Evolutionary conservation across 2,888 invertebrate species (phyloP).

Genomic region (Drosophila crucigera): DNA sequence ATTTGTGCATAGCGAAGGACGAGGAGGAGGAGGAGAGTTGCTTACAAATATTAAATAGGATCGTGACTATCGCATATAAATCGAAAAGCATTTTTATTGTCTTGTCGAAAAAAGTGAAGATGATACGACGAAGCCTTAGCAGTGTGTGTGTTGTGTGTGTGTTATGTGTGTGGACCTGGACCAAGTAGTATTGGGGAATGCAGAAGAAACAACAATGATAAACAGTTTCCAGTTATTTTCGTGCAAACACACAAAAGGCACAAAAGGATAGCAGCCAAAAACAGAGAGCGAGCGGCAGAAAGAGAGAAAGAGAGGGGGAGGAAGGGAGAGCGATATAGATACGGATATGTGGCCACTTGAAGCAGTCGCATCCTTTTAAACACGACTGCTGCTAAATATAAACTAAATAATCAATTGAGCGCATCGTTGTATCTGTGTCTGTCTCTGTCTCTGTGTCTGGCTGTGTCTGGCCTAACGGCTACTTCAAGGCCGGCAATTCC

Average conservation of each 20-base stretch:
- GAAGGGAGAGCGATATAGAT: constrained; percentile 15
- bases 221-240: constrained; percentile 76
- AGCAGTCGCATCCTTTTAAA: constrained; percentile 71
- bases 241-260: constrained; percentile 56
- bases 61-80: constrained; percentile 52
- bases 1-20: constrained; percentile 7
- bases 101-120: constrained; percentile 39
- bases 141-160: constrained; percentile 7
- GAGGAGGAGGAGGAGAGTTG: background rate
- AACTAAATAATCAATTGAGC: constrained; percentile 80
- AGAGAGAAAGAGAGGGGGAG: constrained; percentile 4
- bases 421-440: constrained; percentile 49
- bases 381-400: constrained; percentile 74
- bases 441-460: background rate
- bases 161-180: constrained; percentile 16
- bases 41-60: constrained; percentile 46
- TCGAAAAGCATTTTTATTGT: constrained; percentile 66
- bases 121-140: constrained; percentile 45
- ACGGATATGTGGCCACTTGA: constrained; percentile 67
- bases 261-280: constrained; percentile 59
- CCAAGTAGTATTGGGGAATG: constrained; percentile 42
- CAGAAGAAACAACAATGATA: constrained; percentile 77
- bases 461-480: constrained; percentile 66
- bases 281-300: constrained; percentile 4
- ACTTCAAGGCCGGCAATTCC: constrained; percentile 75